Percentiles rank a stretch among this genome's conserved stretches.
Conservation (phyloP, 2,797 vertebrate genomes). For the Pristis pectinata region DNA sequence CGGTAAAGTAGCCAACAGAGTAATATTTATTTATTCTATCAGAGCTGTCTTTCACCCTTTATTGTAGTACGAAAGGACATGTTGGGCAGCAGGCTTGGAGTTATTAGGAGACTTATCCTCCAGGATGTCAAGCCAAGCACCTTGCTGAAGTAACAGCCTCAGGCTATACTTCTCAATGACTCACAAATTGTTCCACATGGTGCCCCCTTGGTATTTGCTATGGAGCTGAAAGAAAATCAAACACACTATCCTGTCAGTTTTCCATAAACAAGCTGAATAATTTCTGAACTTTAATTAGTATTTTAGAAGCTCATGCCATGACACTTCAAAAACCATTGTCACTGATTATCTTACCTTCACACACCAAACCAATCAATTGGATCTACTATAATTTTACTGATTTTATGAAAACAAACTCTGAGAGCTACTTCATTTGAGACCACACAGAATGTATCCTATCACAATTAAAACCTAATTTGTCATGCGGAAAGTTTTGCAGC, state of each 20-base stretch:
- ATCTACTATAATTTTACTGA: not conserved
- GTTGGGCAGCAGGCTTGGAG: not conserved
- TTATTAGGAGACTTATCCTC: not conserved
- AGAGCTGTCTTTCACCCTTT: not conserved
- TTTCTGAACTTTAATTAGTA: not conserved
- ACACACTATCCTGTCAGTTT: not conserved
- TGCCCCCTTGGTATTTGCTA: not conserved
- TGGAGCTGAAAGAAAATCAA: not conserved
- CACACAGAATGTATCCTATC: not conserved
- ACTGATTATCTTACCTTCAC: not conserved
- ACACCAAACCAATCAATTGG: not conserved
- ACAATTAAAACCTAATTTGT: not conserved
- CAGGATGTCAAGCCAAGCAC: not conserved
- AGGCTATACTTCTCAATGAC: not conserved
- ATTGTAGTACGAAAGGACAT: not conserved
- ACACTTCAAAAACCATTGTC: not conserved
- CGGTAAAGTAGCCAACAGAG: not conserved
- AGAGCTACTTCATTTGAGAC: not conserved
- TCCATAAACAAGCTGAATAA: not conserved
- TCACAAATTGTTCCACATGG: not conserved
- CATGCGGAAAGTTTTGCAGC: not conserved
- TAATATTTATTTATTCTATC: not conserved
- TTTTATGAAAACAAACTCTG: not conserved
- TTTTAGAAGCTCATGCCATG: not conserved
- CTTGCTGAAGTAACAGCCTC: slow-evolving; percentile 15